A percentile compares a stretch with the other conserved stretches of the same genome.
These are phyloP conservation scores for Peromyscus polionotus DNA, from an alignment of 2,113 vertebrate species.

Conservation along the genomic window DNA sequence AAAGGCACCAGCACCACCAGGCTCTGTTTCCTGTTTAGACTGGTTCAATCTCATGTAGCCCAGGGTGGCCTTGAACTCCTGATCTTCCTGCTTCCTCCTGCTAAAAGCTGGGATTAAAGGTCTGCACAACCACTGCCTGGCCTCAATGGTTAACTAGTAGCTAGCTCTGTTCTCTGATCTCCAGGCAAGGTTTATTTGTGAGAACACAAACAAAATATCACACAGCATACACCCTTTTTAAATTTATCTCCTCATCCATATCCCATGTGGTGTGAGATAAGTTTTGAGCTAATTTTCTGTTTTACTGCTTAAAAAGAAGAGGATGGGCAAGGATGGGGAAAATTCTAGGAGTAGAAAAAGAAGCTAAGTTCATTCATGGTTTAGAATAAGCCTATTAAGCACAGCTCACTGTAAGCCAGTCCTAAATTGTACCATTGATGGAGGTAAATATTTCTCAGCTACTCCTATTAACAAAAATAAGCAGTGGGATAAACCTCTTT, in stretches of 20 bases:
- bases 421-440: neutral
- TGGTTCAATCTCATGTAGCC: too few relatives aligned
- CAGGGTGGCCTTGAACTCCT: too few relatives aligned
- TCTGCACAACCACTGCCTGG: too few relatives aligned
- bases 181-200: too few relatives aligned
- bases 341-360: neutral
- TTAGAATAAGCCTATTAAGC: neutral
- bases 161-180: too few relatives aligned
- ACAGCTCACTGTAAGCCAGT: neutral
- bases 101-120: too few relatives aligned
- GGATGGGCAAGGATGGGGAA: neutral
- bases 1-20: too few relatives aligned
- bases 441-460: slow-evolving; percentile 9
- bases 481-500: neutral
- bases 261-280: neutral
- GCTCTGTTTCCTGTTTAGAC: too few relatives aligned
- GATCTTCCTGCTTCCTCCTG: too few relatives aligned
- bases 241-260: neutral
- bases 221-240: neutral
- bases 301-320: neutral
- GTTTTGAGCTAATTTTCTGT: neutral
- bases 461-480: slow-evolving; percentile 24
- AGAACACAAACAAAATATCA: too few relatives aligned
- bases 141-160: too few relatives aligned
- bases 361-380: neutral